Base-by-base conservation (phyloP, 2,113 vertebrate genomes). In the Nyctibius bracteatus region DNA sequence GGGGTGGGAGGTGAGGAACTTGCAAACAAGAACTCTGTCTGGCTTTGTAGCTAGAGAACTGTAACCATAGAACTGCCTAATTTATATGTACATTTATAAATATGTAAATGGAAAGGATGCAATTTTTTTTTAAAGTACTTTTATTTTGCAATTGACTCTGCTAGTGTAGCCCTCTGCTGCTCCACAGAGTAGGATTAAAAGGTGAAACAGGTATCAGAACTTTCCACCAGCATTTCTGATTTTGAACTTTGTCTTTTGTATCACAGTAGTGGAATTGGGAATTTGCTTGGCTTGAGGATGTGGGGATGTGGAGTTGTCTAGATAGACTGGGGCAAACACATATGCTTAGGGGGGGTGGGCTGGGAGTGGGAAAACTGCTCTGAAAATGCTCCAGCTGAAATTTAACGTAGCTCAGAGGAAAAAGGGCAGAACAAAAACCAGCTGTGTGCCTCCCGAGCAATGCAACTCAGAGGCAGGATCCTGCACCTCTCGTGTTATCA, bases 301-400 rank as follows among this genome's bases (percentile, higher is more conserved):
- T 46, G 27, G 14, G 1, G 6, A 51, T 44, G 16, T 22, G 30
- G 33, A 63, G 41, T 43, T 73, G n/a, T 28, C 47, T 30, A 35
- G 67, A 62, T 14, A 54, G 43, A 58, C 9, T 49, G 25, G n/a
- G 27, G 27, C 35, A 63, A 51, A 28, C 9, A 63, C 23, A 22
- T 49, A 12, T 1, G 2, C 14, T 46, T 22, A 7, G 47, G 4
- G 35, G 12, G 3, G 7, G 37, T 12, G 3, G 19, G 20, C 19
- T 65, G 30, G 39, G 51, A 70, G 33, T 30, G 10, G 39, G 33
- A 74, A 72, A 59, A 59, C 44, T 54, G 35, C 67, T 77, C 37
- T 68, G 39, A 77, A 89, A 68, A 65, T 75, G 31, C 35, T 47
- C n/a, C 62, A 58, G 8, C 23, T 92, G 58, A 63, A 89, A 59